phyloP scores from a whole-genome alignment of 1,140 invertebrate genomes.

The Oedothorax gibbosus region DNA sequence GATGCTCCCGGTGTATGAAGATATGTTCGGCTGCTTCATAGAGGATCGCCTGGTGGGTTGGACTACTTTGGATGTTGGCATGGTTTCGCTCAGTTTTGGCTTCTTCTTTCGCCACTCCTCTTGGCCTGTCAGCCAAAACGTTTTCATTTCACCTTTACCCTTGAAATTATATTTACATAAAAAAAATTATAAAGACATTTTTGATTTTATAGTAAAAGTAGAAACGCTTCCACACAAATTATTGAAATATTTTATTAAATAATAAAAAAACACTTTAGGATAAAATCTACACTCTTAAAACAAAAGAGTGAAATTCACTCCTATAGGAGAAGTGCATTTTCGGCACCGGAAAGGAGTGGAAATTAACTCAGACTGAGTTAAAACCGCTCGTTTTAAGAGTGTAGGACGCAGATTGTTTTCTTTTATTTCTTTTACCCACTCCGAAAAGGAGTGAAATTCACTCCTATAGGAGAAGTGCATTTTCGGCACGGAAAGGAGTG shows the following conservation, averaged over 20 bases:
- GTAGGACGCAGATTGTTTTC: neutral
- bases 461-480: no score
- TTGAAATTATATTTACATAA: conserved; percentile 64
- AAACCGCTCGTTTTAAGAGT: neutral
- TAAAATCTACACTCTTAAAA: neutral
- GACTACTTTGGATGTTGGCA: neutral
- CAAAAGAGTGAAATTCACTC: no score
- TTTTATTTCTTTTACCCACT: neutral
- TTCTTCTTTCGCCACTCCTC: conserved; percentile 67
- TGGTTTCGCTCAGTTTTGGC: neutral
- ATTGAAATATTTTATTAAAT: neutral
- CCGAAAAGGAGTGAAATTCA: no score
- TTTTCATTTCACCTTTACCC: conserved; percentile 89
- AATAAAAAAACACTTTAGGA: neutral
- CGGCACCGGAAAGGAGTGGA: no score
- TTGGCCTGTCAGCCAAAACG: conserved; percentile 87
- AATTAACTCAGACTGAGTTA: neutral
- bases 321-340: no score
- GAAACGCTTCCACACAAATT: neutral
- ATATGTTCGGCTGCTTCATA: conserved; percentile 16
- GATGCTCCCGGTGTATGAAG: neutral
- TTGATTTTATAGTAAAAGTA: neutral
- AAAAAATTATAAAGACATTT: neutral
- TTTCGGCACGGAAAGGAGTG: no score
- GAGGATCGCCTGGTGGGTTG: conserved; percentile 10